A percentile compares a stretch with the other conserved stretches of the same genome.
These are phyloP conservation scores for Drosophila orena DNA, from an alignment of 1,140 invertebrate species.

Conservation along the genomic window DNA sequence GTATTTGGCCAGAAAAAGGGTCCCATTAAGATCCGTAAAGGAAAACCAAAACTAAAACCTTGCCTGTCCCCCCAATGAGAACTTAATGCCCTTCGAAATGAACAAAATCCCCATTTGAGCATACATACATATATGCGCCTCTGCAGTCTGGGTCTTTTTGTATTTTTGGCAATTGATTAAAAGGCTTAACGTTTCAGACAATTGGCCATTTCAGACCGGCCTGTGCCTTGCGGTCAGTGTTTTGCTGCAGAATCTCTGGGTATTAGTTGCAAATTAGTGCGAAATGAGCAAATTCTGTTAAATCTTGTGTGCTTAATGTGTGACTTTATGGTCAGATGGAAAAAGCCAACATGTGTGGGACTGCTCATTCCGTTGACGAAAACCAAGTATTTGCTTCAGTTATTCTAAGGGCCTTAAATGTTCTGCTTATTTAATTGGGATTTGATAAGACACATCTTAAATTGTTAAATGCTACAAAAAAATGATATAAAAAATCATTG, in stretches of 20 bases:
- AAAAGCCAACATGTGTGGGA: constrained; percentile 34
- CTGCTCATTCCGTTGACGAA: background rate
- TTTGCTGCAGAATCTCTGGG: constrained; percentile 11
- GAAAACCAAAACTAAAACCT: constrained; percentile 50
- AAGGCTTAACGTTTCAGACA: constrained; percentile 78
- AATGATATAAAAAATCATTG: too few relatives aligned
- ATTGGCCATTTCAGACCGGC: constrained; percentile 54
- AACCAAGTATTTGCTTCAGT: background rate
- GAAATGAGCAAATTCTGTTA: constrained; percentile 56
- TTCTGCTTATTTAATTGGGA: too few relatives aligned
- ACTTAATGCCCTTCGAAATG: constrained; percentile 75
- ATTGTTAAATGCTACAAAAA: too few relatives aligned
- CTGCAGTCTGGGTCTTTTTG: constrained; percentile 35
- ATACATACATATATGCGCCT: constrained; percentile 13
- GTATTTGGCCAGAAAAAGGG: constrained; percentile 27
- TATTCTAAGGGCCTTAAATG: background rate
- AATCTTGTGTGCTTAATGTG: constrained; percentile 73
- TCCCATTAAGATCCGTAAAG: constrained; percentile 27
- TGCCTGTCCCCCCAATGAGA: constrained; percentile 63
- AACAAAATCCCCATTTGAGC: constrained; percentile 59
- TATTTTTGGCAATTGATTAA: constrained; percentile 78
- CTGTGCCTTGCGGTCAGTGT: constrained; percentile 28
- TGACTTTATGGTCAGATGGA: constrained; percentile 58
- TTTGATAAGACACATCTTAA: too few relatives aligned
- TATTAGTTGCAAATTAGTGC: constrained; percentile 75